Evolutionary conservation across 2,888 invertebrate species (phyloP).

Genomic region (Pristionchus mayeri): DNA sequence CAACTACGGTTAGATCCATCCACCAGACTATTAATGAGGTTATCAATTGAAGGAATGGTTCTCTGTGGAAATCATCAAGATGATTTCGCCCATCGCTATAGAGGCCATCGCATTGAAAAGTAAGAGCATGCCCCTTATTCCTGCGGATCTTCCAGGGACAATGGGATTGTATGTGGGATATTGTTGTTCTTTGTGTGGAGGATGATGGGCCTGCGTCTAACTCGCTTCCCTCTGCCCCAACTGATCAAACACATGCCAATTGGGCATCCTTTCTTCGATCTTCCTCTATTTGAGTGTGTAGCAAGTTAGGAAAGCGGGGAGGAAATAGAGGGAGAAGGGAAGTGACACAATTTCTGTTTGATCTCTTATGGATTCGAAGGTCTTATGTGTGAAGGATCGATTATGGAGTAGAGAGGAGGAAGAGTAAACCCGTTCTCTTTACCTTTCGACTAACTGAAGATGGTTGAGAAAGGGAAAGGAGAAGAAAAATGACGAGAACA

Average conservation of each 20-base stretch:
- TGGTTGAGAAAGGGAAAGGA: neutral
- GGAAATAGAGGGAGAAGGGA: constrained; percentile 15
- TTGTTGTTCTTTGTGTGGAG: neutral
- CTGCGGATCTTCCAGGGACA: neutral
- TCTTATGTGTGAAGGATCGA: constrained; percentile 33
- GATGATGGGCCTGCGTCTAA: neutral
- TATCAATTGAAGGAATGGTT: too few species aligned
- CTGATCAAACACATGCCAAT: constrained; percentile 37
- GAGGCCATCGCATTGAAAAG: constrained; percentile 75
- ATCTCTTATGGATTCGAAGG: constrained; percentile 37
- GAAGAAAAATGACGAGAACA: constrained; percentile 12
- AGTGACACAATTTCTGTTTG: constrained; percentile 44
- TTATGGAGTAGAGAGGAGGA: constrained; percentile 35
- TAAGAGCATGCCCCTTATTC: constrained; percentile 51
- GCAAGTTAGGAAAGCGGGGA: constrained; percentile 33
- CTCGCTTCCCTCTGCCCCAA: neutral
- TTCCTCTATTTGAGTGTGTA: constrained; percentile 45
- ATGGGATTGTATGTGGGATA: neutral
- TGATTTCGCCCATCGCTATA: constrained; percentile 72
- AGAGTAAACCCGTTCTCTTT: constrained; percentile 40
- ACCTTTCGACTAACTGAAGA: constrained; percentile 41
- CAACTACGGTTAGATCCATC: too few species aligned
- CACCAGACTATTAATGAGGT: too few species aligned
- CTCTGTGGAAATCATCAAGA: constrained; percentile 71
- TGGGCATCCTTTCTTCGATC: constrained; percentile 41